These are phyloP conservation scores for Anoncus sp. DNA, from an alignment of 2,888 invertebrate genomes.

Conservation along the genomic window DNA sequence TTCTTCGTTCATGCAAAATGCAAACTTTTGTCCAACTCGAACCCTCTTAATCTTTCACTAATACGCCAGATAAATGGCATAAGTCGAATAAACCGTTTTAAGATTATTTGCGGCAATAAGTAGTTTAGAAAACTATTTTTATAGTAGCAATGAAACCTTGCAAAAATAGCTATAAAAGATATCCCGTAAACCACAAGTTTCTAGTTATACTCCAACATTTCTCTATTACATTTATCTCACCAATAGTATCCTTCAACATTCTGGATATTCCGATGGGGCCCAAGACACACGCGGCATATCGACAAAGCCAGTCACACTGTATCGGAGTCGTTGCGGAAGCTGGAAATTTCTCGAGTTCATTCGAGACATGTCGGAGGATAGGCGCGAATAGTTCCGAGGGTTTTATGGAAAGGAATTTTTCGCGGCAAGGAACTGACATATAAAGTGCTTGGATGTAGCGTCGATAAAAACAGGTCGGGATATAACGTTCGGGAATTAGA, in stretches of 20 bases:
- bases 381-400: constrained; percentile 47
- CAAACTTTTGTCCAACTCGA: too few relatives aligned
- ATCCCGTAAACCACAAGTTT: too few relatives aligned
- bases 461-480: constrained; percentile 33
- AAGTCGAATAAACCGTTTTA: background rate
- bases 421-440: constrained; percentile 1
- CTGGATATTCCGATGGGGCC: background rate
- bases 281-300: constrained; percentile 15
- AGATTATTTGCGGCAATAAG: background rate
- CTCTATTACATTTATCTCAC: background rate
- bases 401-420: constrained; percentile 49
- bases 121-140: background rate
- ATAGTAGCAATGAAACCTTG: background rate
- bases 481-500: constrained; percentile 41
- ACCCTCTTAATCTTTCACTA: too few relatives aligned
- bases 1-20: too few relatives aligned
- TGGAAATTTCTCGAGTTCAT: constrained; percentile 32
- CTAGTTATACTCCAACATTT: background rate
- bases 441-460: constrained; percentile 22
- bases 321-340: constrained; percentile 13
- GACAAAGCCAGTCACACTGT: constrained; percentile 19
- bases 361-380: constrained; percentile 27
- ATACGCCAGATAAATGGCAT: too few relatives aligned
- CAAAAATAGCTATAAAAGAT: background rate
- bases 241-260: background rate